Evolutionary conservation across 2,888 invertebrate species (phyloP).

Genomic region (Mimumesa dahlbomi): DNA sequence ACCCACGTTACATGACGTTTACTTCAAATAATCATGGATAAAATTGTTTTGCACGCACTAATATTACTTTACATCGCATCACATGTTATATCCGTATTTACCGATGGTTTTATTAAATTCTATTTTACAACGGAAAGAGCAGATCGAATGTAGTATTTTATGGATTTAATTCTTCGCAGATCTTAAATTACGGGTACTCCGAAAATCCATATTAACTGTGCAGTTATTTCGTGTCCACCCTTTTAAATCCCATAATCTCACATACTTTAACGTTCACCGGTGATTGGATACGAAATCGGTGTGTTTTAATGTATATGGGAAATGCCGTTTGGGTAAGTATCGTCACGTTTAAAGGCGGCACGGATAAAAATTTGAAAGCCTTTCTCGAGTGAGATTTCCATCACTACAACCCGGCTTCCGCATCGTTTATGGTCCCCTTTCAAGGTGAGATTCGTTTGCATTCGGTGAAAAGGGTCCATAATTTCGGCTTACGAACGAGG

Average conservation of each 20-base stretch:
- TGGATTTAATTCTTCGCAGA: neutral
- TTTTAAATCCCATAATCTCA: neutral
- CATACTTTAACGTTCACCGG: neutral
- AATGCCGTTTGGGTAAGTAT: constrained; percentile 37
- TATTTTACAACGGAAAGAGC: neutral
- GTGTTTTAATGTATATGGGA: constrained; percentile 26
- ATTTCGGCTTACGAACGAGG: constrained; percentile 48
- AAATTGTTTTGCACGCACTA: neutral
- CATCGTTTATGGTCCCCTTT: constrained; percentile 53
- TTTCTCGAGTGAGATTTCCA: constrained; percentile 55
- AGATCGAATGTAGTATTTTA: neutral
- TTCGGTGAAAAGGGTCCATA: constrained; percentile 57
- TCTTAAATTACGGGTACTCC: neutral
- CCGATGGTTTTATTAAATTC: constrained; percentile 1
- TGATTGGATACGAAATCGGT: neutral
- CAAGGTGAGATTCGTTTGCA: constrained; percentile 55
- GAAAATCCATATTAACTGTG: neutral
- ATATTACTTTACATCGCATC: neutral
- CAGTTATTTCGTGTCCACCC: neutral
- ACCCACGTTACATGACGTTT: neutral
- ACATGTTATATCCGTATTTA: neutral
- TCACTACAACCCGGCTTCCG: constrained; percentile 52
- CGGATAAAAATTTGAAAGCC: constrained; percentile 49
- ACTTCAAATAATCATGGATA: neutral
- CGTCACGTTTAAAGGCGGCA: constrained; percentile 28